phyloP scores from a whole-genome alignment of 1,140 invertebrate genomes.

The Antheraea mylitta region DNA sequence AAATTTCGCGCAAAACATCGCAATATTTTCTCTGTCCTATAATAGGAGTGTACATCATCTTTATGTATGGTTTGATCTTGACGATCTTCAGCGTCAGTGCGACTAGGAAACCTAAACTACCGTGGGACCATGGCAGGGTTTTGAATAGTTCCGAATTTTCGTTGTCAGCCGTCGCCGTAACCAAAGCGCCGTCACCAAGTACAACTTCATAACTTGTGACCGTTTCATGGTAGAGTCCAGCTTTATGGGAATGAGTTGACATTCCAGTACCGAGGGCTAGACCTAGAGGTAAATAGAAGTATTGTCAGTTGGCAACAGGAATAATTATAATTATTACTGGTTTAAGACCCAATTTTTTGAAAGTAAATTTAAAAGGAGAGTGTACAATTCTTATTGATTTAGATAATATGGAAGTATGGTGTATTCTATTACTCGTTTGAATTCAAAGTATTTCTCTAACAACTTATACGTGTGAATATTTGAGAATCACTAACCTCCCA shows the following conservation, averaged over 20 bases:
- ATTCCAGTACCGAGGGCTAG: constrained; percentile 91
- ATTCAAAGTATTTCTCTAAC: too few species aligned
- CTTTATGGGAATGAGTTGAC: constrained; percentile 89
- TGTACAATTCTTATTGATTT: too few species aligned
- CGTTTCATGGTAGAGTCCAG: constrained; percentile 90
- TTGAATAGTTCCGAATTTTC: constrained; percentile 87
- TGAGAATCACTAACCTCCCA: constrained; percentile 74
- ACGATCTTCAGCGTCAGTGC: constrained; percentile 88
- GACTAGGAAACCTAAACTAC: constrained; percentile 89
- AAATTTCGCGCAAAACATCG: constrained; percentile 78
- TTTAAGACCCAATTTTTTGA: neutral
- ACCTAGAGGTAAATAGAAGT: constrained; percentile 74
- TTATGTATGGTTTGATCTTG: constrained; percentile 83
- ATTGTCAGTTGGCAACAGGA: neutral
- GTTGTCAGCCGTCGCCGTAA: constrained; percentile 85
- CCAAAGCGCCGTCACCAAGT: constrained; percentile 84
- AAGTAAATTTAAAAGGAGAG: neutral
- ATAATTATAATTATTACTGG: neutral
- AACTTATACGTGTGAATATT: neutral
- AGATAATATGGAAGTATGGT: too few species aligned
- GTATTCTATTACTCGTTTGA: too few species aligned
- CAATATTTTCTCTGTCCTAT: constrained; percentile 83
- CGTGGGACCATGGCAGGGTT: constrained; percentile 90
- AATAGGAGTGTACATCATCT: constrained; percentile 86
- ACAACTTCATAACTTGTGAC: constrained; percentile 88